Evolutionary conservation across 2,888 invertebrate genomes (phyloP).

Genomic region (Nemapogon koenigi): DNA sequence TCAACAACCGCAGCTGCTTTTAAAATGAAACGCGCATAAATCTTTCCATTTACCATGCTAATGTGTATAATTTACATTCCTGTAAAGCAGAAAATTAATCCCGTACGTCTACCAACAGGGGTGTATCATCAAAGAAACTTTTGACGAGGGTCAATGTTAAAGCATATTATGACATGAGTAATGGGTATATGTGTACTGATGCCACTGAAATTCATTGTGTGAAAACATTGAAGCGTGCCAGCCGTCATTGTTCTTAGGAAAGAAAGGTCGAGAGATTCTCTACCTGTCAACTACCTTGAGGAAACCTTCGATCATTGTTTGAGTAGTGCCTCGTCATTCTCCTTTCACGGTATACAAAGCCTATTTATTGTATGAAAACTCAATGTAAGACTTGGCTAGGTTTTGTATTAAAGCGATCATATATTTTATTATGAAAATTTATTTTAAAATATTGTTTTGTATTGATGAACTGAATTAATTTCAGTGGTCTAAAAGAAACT

Average conservation of each 20-base stretch:
- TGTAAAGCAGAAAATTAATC: constrained; percentile 30
- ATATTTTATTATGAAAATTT: no score
- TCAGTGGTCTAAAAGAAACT: no score
- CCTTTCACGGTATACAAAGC: no score
- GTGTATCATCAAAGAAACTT: constrained; percentile 32
- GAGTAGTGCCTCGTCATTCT: no score
- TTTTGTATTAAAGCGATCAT: no score
- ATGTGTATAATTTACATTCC: constrained; percentile 29
- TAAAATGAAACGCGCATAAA: constrained; percentile 25
- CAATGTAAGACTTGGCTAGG: no score
- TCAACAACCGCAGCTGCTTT: constrained; percentile 19
- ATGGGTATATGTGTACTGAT: constrained; percentile 5
- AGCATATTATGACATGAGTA: constrained; percentile 9
- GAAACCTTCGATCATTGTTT: no score
- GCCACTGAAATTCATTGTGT: constrained; percentile 8
- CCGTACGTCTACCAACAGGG: constrained; percentile 22
- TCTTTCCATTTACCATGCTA: constrained; percentile 19
- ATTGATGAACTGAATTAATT: no score
- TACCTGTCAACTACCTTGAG: no score
- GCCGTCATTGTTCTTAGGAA: constrained; percentile 4
- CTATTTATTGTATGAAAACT: no score
- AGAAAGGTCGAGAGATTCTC: constrained; percentile 4
- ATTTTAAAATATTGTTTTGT: no score
- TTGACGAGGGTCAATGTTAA: constrained; percentile 40
- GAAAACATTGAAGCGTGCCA: constrained; percentile 1